Evolutionary conservation across 2,797 vertebrate species (phyloP), one percentile per base, ranked within the genome.

Genomic region (Lagocephalus sceleratus): DNA sequence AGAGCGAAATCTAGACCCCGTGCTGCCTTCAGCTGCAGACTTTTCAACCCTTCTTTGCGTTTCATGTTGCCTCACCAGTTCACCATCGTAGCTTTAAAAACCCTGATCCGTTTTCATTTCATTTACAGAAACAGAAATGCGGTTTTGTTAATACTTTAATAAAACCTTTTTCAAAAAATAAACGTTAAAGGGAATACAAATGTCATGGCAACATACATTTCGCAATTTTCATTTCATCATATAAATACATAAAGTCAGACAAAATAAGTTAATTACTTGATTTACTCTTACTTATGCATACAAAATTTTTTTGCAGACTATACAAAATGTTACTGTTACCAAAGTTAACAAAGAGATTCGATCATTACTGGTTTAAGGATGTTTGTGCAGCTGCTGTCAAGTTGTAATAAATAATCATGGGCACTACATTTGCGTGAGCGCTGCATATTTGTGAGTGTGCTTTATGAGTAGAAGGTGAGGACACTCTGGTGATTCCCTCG

Each of bases 401-500:
- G 42, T 35, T 47, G 49, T 26, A 23, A 35, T 46, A 42, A 40
- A 67, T 52, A 53, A 6, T 52, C 20, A 44, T 4, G 6, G 5
- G 32, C 7, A 20, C 3, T n/a, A 49, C 21, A 20, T 47, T 6
- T 54, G 9, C 47, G 9, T 44, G 46, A 15, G 17, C 50, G 43
- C 20, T 20, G 17, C 2, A 20, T 22, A 0, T 54, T 12, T 29
- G 15, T 43, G 45, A 32, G 47, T 57, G 47, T 56, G 60, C 51
- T 57, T 92, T 94, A 99, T 5, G 96, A 99, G 83, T 98, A 98
- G 85, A 98, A 99, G 63, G 97, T 99, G 63, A 99, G 94, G 62
- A 98, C 96, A 0, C 97, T 98, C 91, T 98, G 96, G 70, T 98
- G 96, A 84, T 98, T 98, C 54, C 96, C 96, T 73, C 96, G 90